Evolutionary conservation across 2,113 vertebrate species (phyloP), one percentile per base, ranked within the genome.

Genomic region (Corydoras sp.): DNA sequence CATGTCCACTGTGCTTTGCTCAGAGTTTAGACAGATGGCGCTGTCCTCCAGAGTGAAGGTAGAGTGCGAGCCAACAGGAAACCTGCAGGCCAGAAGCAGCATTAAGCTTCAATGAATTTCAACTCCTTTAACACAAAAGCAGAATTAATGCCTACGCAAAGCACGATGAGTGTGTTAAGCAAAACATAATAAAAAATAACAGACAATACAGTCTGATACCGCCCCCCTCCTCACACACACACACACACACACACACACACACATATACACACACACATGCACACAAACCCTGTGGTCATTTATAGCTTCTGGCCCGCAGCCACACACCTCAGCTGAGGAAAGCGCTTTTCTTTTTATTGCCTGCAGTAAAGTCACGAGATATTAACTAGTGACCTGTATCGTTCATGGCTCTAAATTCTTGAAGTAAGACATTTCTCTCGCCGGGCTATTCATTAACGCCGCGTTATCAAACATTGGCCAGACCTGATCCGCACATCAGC

Each of bases 21-120:
- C 96, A 7, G 95, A 93, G 0, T 90, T 95, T 84, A 98, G 84
- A 85, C 92, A 98, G 88, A 98, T 96, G 74, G 94, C 94, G 62
- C 94, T 95, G 79, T 97, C 95, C 84, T 94, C 95, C 86, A 96
- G 81, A 60, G 95, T 97, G 69, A 95, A 93, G 0, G 93, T 95
- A 24, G 96, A 98, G 85, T 92, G 92, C 0, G 93, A 95, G 73
- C 91, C 93, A 9, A 90, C 79, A 12, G 88, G 91, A 68, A 92
- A 92, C 79, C 96, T 98, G 85, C 58, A 83, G 85, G 80, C 65
- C 73, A 43, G 62, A 73, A 12, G 56, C 32, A 73, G 1, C 70
- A n/a, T 0, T 56, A 64, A n/a, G 35, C 43, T 65, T 48, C 18
- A 62, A 49, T 35, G 12, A 63, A 9, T 9, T 50, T 50, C 32